Base-by-base conservation (phyloP, 2,888 invertebrate species). In the Eupeodes latifasciatus region DNA sequence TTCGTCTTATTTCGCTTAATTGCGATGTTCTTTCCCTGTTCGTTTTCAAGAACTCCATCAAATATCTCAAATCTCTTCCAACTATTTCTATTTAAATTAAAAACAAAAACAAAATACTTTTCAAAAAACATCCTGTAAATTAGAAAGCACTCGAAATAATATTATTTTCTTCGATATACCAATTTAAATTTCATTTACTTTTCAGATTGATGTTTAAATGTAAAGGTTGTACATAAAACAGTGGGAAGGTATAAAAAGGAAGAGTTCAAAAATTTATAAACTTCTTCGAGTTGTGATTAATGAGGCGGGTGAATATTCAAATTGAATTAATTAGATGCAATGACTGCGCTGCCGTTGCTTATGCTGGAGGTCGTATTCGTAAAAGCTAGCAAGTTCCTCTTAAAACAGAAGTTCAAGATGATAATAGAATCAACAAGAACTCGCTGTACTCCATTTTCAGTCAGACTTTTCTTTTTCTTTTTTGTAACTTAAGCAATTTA, bases 251-350 rank as follows among this genome's bases (percentile, higher is more conserved):
- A 47, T 7, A 4, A 34, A 27, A 57, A 14, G 53, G 11, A 11
- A 40, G 57, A 11, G 16, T 59, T 59, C 34, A 36, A 59, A 59
- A 59, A 59, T 47, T 44, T 59, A 27, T 27, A 71, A 69, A 82
- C 69, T 79, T 64, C 53, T n/a, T 53, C 64, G 71, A 72, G 64
- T 53, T 76, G 64, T 82, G 83, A 86, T 86, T 83, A 86, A 86
- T 83, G 83, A 72, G 66, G 51, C 64, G 66, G 16, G 40, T 47
- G 49, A 72, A 66, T 72, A 76, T 87, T 87, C 72, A 76, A 83
- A 87, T 80, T 83, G 86, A 87, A 83, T 87, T 87, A 87, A 87
- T 83, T 83, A 80, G 72, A 72, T 66, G 83, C 79, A 64, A 69
- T 71, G 53, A 53, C 12, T 27, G 12, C 7, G 27, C 34, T 34